These are phyloP conservation scores for Boulengeromyrus knoepffleri DNA, from an alignment of 2,113 vertebrate genomes.

Conservation along the genomic window DNA sequence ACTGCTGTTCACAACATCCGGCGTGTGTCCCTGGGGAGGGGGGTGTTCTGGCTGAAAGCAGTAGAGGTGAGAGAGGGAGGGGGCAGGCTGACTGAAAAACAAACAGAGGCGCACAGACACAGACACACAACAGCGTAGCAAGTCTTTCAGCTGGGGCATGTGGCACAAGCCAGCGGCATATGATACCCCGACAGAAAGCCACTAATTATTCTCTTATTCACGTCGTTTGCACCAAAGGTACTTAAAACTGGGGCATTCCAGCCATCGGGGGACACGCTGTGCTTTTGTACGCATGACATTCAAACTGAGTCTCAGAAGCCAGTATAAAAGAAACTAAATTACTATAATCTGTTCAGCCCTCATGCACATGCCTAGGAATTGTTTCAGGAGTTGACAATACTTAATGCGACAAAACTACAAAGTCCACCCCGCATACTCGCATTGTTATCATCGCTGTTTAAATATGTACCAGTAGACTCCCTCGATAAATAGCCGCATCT, in stretches of 20 bases:
- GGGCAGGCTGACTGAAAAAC: background rate
- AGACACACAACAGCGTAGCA: constrained; percentile 14
- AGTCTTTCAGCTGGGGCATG: constrained; percentile 33
- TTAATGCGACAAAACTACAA: background rate
- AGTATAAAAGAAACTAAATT: constrained; percentile 6
- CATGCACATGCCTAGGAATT: background rate
- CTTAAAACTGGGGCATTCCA: constrained; percentile 35
- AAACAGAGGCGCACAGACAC: background rate
- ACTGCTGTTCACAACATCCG: background rate
- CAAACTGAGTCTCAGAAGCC: background rate
- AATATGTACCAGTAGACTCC: background rate
- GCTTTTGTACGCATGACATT: background rate
- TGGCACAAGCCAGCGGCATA: constrained; percentile 34
- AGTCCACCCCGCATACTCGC: background rate
- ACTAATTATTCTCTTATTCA: constrained; percentile 27
- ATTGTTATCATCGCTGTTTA: background rate
- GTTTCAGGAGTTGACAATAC: background rate
- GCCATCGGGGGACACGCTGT: background rate
- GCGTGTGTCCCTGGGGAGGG: background rate
- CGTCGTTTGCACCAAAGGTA: constrained; percentile 34
- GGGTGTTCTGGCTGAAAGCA: background rate
- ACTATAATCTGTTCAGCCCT: background rate
- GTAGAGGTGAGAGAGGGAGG: background rate
- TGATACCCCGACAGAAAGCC: constrained; percentile 37
- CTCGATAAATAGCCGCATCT: background rate